Evolutionary conservation across 2,888 invertebrate species (phyloP).

Genomic region (Aquatica leii): DNA sequence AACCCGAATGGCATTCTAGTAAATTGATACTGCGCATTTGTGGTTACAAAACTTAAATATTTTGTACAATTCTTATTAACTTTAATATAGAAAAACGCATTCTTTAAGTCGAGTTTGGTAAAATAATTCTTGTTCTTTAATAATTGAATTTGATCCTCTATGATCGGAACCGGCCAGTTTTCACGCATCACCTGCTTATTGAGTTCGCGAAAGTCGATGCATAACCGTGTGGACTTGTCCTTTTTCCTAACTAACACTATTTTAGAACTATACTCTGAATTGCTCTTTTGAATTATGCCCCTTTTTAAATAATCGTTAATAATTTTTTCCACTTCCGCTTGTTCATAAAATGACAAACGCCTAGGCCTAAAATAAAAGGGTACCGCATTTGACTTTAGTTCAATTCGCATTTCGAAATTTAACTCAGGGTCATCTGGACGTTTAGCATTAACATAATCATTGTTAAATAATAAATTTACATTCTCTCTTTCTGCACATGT

Average conservation of each 20-base stretch:
- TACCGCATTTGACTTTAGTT: no score
- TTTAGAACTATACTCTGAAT: no score
- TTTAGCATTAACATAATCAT: no score
- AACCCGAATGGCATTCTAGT: conserved; percentile 6
- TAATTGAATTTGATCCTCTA: not conserved
- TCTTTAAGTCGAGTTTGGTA: not conserved
- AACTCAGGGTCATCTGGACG: not conserved
- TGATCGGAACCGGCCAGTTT: not conserved
- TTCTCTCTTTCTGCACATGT: no score
- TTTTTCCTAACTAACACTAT: not conserved
- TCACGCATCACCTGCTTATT: no score
- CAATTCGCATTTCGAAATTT: not conserved
- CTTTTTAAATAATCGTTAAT: not conserved
- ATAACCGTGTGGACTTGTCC: not conserved
- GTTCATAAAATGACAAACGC: no score
- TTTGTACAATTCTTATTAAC: conserved; percentile 1
- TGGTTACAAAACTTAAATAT: conserved; percentile 9
- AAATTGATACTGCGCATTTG: conserved; percentile 9
- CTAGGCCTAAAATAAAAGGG: no score
- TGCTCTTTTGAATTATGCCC: no score
- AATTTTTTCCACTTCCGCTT: no score
- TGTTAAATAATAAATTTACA: not conserved
- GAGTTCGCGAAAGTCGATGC: no score
- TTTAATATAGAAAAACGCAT: conserved; percentile 20
- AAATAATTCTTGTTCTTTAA: not conserved